Percentiles rank a stretch among this genome's conserved stretches.
Conservation (phyloP, 2,888 invertebrate species). For the Entomobrya multifasciata region DNA sequence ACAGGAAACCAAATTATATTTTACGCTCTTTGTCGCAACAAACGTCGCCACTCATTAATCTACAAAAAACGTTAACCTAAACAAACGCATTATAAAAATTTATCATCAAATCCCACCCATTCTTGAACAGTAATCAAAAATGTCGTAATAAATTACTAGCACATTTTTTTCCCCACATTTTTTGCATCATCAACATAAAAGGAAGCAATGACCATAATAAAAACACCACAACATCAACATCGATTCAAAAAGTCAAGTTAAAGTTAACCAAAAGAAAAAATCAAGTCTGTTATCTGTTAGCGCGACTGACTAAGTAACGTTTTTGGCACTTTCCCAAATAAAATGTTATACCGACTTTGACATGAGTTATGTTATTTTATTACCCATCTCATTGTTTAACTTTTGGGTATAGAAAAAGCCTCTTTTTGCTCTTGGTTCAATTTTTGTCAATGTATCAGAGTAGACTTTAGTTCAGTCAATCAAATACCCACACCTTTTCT, state of each 20-base stretch:
- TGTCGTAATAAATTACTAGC: constrained; percentile 26
- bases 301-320: neutral
- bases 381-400: too few relatives aligned
- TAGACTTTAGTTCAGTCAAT: too few relatives aligned
- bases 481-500: too few relatives aligned
- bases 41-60: neutral
- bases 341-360: neutral
- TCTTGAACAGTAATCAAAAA: constrained; percentile 15
- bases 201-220: constrained; percentile 6
- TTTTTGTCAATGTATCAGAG: too few relatives aligned
- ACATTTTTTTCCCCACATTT: neutral
- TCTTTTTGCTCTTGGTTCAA: too few relatives aligned
- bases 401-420: too few relatives aligned
- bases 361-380: too few relatives aligned
- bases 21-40: too few relatives aligned
- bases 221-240: neutral
- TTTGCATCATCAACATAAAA: constrained; percentile 9
- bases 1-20: too few relatives aligned
- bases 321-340: constrained; percentile 26
- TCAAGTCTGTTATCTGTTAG: constrained; percentile 14
- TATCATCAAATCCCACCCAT: neutral
- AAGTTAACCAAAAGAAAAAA: neutral
- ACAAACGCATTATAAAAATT: neutral
- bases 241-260: neutral
- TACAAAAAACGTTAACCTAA: neutral